A percentile compares a stretch with the other conserved stretches of the same genome.
These are phyloP conservation scores for Cyphomyrus plagiostoma DNA, from an alignment of 2,113 vertebrate species.

Conservation along the genomic window DNA sequence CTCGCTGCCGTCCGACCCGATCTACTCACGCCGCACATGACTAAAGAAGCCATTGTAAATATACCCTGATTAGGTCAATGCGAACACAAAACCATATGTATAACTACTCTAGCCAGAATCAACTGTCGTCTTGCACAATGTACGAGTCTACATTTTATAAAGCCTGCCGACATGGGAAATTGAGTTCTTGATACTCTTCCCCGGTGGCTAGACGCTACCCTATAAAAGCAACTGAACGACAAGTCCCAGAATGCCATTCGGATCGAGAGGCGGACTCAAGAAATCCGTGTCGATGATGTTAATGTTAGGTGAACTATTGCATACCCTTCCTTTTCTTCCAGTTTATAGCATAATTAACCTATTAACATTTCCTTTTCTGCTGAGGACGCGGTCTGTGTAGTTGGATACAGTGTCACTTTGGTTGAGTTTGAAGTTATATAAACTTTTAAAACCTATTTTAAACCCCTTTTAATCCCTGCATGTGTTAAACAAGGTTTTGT, in stretches of 20 bases:
- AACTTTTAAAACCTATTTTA: background rate
- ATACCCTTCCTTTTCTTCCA: background rate
- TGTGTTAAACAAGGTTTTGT: background rate
- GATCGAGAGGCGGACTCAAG: background rate
- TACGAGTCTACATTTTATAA: background rate
- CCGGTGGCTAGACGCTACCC: background rate
- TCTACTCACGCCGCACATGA: conserved; percentile 36
- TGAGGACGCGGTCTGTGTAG: background rate
- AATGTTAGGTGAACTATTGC: background rate
- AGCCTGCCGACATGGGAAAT: conserved; percentile 41
- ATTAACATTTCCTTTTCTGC: background rate
- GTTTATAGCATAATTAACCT: background rate
- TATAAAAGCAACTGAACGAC: conserved; percentile 4
- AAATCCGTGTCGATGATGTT: background rate
- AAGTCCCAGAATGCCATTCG: conserved; percentile 34
- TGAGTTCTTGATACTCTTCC: conserved; percentile 29
- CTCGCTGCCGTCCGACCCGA: conserved; percentile 31
- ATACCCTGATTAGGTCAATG: background rate
- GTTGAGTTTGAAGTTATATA: background rate
- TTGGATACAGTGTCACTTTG: background rate
- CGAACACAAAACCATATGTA: background rate
- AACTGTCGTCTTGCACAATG: background rate
- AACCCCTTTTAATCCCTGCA: background rate
- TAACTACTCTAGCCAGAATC: background rate
- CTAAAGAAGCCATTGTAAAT: conserved; percentile 46